phyloP scores from a whole-genome alignment of 2,113 vertebrate genomes.

The Glareola pratincola region DNA sequence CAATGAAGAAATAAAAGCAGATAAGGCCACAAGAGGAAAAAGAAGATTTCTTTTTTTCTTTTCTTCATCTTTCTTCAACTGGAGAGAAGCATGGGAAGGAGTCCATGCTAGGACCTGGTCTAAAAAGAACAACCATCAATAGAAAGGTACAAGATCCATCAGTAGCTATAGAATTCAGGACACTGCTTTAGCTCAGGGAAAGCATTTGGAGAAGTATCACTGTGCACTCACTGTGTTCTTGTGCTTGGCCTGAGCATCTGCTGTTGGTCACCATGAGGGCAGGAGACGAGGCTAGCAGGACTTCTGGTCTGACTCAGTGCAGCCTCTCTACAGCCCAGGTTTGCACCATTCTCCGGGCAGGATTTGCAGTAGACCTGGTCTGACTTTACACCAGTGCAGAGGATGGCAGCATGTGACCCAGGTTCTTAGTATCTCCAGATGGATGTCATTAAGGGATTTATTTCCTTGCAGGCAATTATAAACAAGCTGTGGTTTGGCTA shows the following conservation, averaged over 20 bases:
- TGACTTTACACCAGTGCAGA: not conserved
- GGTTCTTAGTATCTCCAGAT: not conserved
- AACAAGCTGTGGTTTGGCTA: conserved; percentile 86
- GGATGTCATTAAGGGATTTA: not conserved
- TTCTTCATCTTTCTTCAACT: not conserved
- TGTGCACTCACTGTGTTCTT: not conserved
- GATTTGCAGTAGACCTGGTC: not conserved
- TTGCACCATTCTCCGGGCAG: not conserved
- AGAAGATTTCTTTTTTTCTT: not conserved
- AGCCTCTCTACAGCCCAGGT: not conserved
- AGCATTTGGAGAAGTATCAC: not conserved
- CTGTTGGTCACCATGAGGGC: not conserved
- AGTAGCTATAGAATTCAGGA: not conserved
- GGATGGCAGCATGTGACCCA: not conserved
- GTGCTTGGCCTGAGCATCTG: not conserved
- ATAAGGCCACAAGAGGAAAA: not conserved
- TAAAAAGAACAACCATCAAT: not conserved
- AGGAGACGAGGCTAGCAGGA: not conserved
- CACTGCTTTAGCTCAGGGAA: not conserved
- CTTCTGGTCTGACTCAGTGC: not conserved
- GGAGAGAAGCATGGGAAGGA: not conserved
- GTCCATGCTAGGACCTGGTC: not conserved
- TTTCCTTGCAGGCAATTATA: conserved; percentile 75
- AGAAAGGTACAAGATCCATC: not conserved
- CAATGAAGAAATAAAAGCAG: not conserved